phyloP scores from a whole-genome alignment of 2,113 vertebrate species.

The Progne subis region DNA sequence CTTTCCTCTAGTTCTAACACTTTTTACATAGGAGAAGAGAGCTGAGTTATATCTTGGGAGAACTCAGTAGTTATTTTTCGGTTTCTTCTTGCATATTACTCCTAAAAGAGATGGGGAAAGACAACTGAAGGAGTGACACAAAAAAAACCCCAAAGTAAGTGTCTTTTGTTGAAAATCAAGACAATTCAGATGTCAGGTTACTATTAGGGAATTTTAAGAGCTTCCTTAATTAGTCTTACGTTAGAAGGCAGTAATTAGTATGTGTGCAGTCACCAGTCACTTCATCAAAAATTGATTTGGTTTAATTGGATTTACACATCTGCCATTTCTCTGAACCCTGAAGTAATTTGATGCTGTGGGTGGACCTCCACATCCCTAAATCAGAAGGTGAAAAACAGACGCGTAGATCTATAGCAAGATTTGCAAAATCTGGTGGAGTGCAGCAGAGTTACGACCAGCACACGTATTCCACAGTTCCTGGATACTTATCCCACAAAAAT shows the following conservation, averaged over 20 bases:
- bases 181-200: background rate
- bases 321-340: background rate
- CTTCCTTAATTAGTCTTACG: background rate
- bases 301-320: background rate
- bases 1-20: background rate
- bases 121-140: background rate
- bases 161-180: background rate
- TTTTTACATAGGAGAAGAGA: background rate
- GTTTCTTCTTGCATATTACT: background rate
- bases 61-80: background rate
- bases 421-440: background rate
- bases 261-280: background rate
- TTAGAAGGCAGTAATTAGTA: background rate
- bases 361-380: background rate
- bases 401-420: accelerated
- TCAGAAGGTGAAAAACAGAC: background rate
- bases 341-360: background rate
- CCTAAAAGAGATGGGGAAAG: background rate
- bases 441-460: background rate
- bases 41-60: background rate
- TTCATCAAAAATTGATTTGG: background rate
- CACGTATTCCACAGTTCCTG: accelerated
- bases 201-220: background rate
- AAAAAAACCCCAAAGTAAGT: background rate
- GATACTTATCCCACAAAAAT: background rate